phyloP scores from a whole-genome alignment of 2,888 invertebrate species.

The Noctua janthe region DNA sequence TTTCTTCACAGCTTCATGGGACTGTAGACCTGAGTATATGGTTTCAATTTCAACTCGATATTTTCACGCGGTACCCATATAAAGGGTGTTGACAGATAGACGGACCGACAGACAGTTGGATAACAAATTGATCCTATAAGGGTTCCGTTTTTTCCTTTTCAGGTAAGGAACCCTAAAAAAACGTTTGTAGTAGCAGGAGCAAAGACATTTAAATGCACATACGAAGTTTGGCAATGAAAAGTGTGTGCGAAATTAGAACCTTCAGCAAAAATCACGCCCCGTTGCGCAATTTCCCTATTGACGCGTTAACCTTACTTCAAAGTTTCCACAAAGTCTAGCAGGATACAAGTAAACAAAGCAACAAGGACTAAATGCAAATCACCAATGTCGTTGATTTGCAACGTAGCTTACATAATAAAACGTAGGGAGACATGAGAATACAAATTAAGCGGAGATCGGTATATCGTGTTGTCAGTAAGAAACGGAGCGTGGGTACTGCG shows the following conservation, averaged over 20 bases:
- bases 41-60: no score
- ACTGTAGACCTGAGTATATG: no score
- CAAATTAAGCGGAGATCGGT: conserved; percentile 75
- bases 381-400: conserved; percentile 78
- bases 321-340: conserved; percentile 57
- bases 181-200: background rate
- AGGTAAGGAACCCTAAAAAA: background rate
- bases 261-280: background rate
- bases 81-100: no score
- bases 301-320: conserved; percentile 7
- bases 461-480: conserved; percentile 67
- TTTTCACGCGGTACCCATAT: no score
- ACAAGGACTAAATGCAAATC: conserved; percentile 76
- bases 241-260: background rate
- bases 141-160: no score
- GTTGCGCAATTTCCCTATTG: background rate
- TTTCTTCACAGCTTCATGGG: no score
- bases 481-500: conserved; percentile 69
- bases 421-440: conserved; percentile 77
- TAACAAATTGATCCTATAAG: no score
- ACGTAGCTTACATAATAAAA: conserved; percentile 81
- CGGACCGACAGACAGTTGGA: no score
- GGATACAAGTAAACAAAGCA: conserved; percentile 60
- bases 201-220: background rate
- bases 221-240: background rate